phyloP scores from a whole-genome alignment of 1,140 invertebrate genomes.

The roundworm (Caenorhabditis elegans) region WBcel235 BX284602.5:9590001-9590500 shows the following conservation, averaged over 20 bases:
- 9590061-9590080: constrained; percentile 75
- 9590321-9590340: background rate
- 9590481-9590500: constrained; percentile 92
- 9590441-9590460: constrained; percentile 97
- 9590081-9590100: constrained; percentile 83
- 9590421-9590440: constrained; percentile 92
- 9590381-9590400: constrained; percentile 97
- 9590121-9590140: constrained; percentile 61
- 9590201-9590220: constrained; percentile 82
- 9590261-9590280: constrained; percentile 87
- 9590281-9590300: constrained; percentile 94
- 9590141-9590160: constrained; percentile 45
- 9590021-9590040: constrained; percentile 91
- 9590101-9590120: constrained; percentile 77
- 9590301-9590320: constrained; percentile 12
- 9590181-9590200: constrained; percentile 85
- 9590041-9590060: constrained; percentile 77
- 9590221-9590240: constrained; percentile 83
- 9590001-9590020: constrained; percentile 79
- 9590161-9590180: constrained; percentile 81
- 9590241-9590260: constrained; percentile 88
- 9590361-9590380: constrained; percentile 88
- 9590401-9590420: constrained; percentile 95
- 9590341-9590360: constrained; percentile 79
- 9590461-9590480: constrained; percentile 89